phyloP scores from a whole-genome alignment of 2,888 invertebrate genomes.

The Flexamia atlantica region DNA sequence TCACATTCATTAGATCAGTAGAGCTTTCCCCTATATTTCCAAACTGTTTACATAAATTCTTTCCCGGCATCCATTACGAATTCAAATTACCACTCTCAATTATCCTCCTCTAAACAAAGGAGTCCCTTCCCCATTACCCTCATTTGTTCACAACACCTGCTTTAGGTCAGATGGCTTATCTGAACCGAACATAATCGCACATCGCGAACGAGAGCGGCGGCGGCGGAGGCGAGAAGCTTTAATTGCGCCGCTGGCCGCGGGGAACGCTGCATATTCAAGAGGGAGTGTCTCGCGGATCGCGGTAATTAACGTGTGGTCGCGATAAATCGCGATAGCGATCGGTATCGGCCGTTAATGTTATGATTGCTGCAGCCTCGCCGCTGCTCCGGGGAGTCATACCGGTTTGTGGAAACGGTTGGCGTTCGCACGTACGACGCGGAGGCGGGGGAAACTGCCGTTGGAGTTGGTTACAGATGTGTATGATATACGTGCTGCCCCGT shows the following conservation, averaged over 20 bases:
- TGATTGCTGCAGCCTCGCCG: slow-evolving; percentile 27
- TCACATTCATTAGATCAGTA: no score
- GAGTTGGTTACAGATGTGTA: no score
- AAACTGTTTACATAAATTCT: no score
- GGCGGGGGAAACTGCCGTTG: not conserved
- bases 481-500: no score
- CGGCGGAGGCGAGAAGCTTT: slow-evolving; percentile 32
- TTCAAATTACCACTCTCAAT: no score
- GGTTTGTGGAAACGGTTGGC: slow-evolving; percentile 9
- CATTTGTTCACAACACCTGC: slow-evolving; percentile 1
- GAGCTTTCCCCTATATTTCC: no score
- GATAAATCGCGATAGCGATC: slow-evolving; percentile 43
- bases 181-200: slow-evolving; percentile 15
- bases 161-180: slow-evolving; percentile 6
- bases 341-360: slow-evolving; percentile 20
- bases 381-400: slow-evolving; percentile 22
- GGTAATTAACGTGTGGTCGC: slow-evolving; percentile 46
- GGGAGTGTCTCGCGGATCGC: slow-evolving; percentile 51
- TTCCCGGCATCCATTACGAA: no score
- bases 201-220: slow-evolving; percentile 20
- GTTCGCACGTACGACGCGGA: no score
- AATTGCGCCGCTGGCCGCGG: slow-evolving; percentile 45
- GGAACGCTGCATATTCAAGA: slow-evolving; percentile 46
- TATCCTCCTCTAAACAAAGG: no score
- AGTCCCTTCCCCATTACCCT: not conserved